These are phyloP conservation scores for Drosophila mulleri DNA, from an alignment of 2,888 invertebrate species.

Conservation along the genomic window DNA sequence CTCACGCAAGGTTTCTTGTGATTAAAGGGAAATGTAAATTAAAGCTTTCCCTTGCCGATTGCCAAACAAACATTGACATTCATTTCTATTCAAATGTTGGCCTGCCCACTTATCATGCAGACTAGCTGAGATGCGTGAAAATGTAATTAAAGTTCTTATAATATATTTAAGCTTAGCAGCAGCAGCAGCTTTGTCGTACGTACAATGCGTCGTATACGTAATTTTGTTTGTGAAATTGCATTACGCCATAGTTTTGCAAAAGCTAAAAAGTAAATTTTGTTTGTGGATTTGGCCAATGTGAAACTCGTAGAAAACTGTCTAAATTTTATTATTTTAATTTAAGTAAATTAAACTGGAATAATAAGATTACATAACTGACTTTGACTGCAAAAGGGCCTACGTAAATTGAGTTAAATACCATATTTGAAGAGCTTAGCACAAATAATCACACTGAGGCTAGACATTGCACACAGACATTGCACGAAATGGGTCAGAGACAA, in stretches of 20 bases:
- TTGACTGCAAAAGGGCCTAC: not conserved
- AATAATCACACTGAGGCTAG: constrained; percentile 31
- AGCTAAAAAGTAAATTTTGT: not conserved
- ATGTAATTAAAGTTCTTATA: constrained; percentile 31
- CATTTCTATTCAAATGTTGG: not conserved
- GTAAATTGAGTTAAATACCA: constrained; percentile 54
- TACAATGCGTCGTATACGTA: constrained; percentile 15
- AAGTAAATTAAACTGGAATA: not conserved
- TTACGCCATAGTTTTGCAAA: not conserved
- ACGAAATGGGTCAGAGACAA: constrained; percentile 6
- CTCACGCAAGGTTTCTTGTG: not conserved
- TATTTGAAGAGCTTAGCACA: constrained; percentile 37
- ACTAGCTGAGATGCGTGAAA: constrained; percentile 4
- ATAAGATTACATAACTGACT: not conserved
- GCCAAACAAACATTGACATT: constrained; percentile 1
- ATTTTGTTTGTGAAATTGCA: constrained; percentile 1
- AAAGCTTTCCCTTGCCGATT: not conserved
- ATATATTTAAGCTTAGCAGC: not conserved
- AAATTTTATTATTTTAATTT: not conserved
- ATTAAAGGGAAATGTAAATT: not conserved
- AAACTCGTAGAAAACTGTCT: not conserved
- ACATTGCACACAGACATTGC: constrained; percentile 18
- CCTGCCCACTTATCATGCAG: not conserved
- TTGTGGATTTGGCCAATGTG: not conserved
- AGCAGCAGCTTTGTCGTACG: not conserved